phyloP scores from a whole-genome alignment of 2,888 invertebrate species.

The Cephus pulcher region DNA sequence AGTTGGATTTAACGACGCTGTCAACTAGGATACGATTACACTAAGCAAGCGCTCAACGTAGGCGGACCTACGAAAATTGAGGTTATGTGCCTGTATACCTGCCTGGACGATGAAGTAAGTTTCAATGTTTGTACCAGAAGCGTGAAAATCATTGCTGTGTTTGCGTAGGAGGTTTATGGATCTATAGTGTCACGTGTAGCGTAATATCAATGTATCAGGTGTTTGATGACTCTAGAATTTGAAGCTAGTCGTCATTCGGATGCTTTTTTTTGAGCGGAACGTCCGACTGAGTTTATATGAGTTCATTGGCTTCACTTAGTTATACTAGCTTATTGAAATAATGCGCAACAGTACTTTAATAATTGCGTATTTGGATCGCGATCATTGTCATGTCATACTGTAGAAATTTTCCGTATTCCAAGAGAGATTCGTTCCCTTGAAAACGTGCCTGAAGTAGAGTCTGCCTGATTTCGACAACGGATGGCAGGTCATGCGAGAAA shows the following conservation, averaged over 20 bases:
- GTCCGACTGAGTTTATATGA: background rate
- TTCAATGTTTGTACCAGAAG: background rate
- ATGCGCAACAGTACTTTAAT: background rate
- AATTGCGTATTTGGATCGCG: background rate
- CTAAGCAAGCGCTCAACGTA: constrained; percentile 15
- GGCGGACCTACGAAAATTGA: constrained; percentile 26
- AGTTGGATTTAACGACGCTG: background rate
- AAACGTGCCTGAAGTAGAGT: background rate
- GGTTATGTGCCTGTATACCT: constrained; percentile 19
- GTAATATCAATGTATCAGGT: background rate
- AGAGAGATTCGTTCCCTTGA: background rate
- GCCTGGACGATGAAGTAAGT: constrained; percentile 41
- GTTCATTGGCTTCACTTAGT: background rate
- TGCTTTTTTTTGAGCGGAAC: background rate
- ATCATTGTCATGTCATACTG: background rate
- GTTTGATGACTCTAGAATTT: no score
- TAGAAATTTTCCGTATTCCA: background rate
- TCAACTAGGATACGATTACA: background rate
- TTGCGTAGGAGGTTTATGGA: background rate
- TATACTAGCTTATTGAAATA: background rate
- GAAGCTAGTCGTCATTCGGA: background rate
- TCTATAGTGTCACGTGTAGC: background rate
- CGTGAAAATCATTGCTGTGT: background rate
- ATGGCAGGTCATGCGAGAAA: constrained; percentile 4
- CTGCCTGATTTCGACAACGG: background rate